phyloP scores from a whole-genome alignment of 2,113 vertebrate genomes.

The Perccottus glenii region DNA sequence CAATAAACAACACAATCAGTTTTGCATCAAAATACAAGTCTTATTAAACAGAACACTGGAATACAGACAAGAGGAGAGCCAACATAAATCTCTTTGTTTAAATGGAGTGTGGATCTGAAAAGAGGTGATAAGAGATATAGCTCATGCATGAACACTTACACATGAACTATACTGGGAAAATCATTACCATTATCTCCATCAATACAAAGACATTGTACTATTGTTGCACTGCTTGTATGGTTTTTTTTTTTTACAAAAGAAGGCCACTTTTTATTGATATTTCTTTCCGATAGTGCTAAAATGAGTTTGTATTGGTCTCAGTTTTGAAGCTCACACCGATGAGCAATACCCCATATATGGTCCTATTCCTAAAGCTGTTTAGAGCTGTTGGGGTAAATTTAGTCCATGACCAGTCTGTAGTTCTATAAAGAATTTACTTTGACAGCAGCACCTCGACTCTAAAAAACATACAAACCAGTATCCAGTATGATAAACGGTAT shows the following conservation, averaged over 20 bases:
- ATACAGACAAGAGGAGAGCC: conserved; percentile 24
- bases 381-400: conserved; percentile 32
- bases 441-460: conserved; percentile 48
- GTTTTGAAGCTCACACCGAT: conserved; percentile 4
- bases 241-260: no score
- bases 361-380: conserved; percentile 27
- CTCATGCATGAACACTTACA: no score
- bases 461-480: conserved; percentile 18
- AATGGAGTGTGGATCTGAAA: conserved; percentile 48
- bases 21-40: conserved; percentile 24
- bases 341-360: conserved; percentile 3
- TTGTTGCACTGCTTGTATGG: no score
- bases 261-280: neutral
- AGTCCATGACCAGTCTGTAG: conserved; percentile 22
- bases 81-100: neutral
- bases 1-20: conserved; percentile 47
- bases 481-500: neutral
- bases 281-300: conserved; percentile 41
- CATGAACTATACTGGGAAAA: no score
- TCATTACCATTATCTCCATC: no score
- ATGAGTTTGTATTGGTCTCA: conserved; percentile 7
- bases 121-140: conserved; percentile 29
- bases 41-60: conserved; percentile 28
- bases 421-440: conserved; percentile 45
- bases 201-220: no score